Evolutionary conservation across 2,888 invertebrate species (phyloP), one percentile per base, ranked within the genome.

Genomic region (Oligia fasciuncula): DNA sequence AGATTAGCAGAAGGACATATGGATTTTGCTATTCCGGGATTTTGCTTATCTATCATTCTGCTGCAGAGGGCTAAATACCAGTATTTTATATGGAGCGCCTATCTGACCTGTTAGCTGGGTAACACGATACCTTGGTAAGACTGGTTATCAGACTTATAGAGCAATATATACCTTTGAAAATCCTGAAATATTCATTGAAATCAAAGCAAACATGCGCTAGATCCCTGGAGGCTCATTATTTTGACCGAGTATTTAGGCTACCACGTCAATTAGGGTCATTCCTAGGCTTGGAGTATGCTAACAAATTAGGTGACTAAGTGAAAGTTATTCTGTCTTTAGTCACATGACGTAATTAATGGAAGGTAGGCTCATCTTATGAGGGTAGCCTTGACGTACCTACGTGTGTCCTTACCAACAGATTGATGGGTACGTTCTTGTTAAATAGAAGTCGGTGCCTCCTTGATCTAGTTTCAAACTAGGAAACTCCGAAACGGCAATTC

Each of bases 181-280:
- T 62, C 4, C 8, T 40, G n/a, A 54, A 43, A 40, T 14, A 65
- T 54, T 17, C 3, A 66, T 66, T 13, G 23, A 35, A 70, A 84
- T 66, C 51, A 51, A 49, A 78, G 6, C 35, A 51, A 57, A 43
- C 49, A 9, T 43, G 17, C 17, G 6, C n/a, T 46, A 9, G 6
- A n/a, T 23, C 54, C n/a, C 49, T 66, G 2, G 29, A 74, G 71
- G 35, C 4, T 65, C 63, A 75, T 66, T 66, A 80, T 54, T 68
- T 82, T 51, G 66, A 60, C 70, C 73, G 29, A 40, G 29, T 65
- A 68, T 77, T 83, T n/a, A 62, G 65, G 72, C 43, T 83, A 72
- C 43, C 40, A 6, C 13, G 43, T 78, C 65, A 72, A 86, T 84
- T 78, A 74, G 49, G 79, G 84, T 57, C 84, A 78, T 60, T 78